Base-by-base conservation (phyloP, 2,113 vertebrate species). In the Poeciliopsis retropinna region DNA sequence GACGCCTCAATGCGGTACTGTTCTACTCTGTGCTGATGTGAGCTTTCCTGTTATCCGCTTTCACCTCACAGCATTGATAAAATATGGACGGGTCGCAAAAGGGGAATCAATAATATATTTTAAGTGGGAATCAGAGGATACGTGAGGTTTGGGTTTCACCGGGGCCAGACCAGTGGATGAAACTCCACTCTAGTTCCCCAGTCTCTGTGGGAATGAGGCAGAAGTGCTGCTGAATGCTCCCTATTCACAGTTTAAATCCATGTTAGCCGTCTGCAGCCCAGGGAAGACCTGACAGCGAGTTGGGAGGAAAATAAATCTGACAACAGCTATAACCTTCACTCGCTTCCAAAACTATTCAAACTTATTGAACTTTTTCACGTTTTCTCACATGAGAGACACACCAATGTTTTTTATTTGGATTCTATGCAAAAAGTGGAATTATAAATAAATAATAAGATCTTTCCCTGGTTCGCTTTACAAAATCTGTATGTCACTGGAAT, bases 41-140 rank as follows among this genome's bases (percentile, higher is more conserved):
- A 76, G 72, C 64, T 64, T 86, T 78, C 79, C 72, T 79, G 47
- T 86, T 78, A 79, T 86, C 88, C 80, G n/a, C 80, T 85, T 87
- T 84, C 84, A 87, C 81, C 80, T 72, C 13, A 37, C 10, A 68
- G 80, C 85, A 76, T 83, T 79, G 71, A 76, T 61, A 71, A 85
- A 87, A 84, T 76, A 73, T 73, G 76, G 75, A 78, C 51, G 81
- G 76, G 81, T 85, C 28, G 32, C 34, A 32, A 69, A 37, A 64
- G 78, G 64, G 73, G 76, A 82, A 86, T 92, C 89, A 78, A 90
- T 88, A 83, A 80, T 67, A 78, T 72, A 73, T 79, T 88, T 81
- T 83, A 80, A 44, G 62, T 75, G 82, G 85, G 80, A 90, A 44
- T 81, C 82, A 13, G 81, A 81, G 79, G 80, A 85, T 84, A 73